Evolutionary conservation across 1,140 invertebrate species (phyloP).

Genomic region (Nasonia giraulti): DNA sequence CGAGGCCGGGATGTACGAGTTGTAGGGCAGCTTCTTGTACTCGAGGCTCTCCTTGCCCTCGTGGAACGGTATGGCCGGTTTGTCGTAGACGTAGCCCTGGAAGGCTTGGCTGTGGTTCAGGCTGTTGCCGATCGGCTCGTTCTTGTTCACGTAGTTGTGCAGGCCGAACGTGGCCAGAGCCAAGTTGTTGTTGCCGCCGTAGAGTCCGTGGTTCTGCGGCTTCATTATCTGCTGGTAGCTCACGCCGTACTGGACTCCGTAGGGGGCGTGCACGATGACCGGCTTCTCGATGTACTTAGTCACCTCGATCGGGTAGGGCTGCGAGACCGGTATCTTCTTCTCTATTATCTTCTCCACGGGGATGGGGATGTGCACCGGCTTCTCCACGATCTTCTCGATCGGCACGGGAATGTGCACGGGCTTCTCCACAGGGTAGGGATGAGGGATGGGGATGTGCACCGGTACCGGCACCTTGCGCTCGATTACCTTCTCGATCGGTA

Average conservation of each 20-base stretch:
- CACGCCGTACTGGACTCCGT: constrained; percentile 59
- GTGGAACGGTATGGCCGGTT: constrained; percentile 49
- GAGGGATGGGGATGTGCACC: constrained; percentile 68
- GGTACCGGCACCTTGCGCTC: constrained; percentile 67
- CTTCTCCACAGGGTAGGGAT: constrained; percentile 75
- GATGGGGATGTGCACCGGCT: constrained; percentile 71
- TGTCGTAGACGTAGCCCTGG: constrained; percentile 54
- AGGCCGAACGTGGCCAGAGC: neutral
- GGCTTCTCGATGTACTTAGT: constrained; percentile 63
- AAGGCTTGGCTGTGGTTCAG: constrained; percentile 49
- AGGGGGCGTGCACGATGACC: constrained; percentile 54
- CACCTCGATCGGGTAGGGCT: constrained; percentile 59
- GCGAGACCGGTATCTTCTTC: constrained; percentile 60
- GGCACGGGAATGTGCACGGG: constrained; percentile 63
- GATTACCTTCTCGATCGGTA: constrained; percentile 74
- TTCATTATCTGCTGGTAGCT: constrained; percentile 63
- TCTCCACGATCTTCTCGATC: constrained; percentile 76
- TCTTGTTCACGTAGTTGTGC: neutral
- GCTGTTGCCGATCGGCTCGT: constrained; percentile 17
- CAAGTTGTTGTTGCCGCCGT: constrained; percentile 39
- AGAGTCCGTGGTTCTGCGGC: constrained; percentile 55
- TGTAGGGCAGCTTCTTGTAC: neutral
- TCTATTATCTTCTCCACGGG: constrained; percentile 71
- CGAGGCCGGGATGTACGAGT: neutral
- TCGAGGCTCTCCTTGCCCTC: constrained; percentile 44